These are phyloP conservation scores for Peromyscus leucopus DNA, from an alignment of 2,113 vertebrate species.

Conservation along the genomic window DNA sequence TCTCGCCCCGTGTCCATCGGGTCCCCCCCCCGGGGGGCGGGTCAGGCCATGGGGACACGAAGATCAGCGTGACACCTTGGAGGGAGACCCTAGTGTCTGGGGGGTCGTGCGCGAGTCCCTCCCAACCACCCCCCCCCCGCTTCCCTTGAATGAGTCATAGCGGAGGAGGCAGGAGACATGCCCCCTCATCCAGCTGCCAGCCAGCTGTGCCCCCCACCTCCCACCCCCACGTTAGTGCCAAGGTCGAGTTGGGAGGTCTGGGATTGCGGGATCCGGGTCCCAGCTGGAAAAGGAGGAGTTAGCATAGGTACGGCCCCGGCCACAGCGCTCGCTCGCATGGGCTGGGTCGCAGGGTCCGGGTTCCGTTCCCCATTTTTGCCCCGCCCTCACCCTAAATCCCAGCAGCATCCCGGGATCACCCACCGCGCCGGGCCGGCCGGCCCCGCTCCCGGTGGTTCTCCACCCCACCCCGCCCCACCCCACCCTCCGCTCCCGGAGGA, in stretches of 20 bases:
- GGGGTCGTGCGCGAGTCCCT: constrained; percentile 34
- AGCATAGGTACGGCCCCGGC: constrained; percentile 53
- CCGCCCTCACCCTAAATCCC: constrained; percentile 82
- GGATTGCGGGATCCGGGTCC: constrained; percentile 66
- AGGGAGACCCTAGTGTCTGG: constrained; percentile 44
- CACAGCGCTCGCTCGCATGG: constrained; percentile 86
- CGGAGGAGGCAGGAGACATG: constrained; percentile 68
- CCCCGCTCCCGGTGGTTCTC: constrained; percentile 68
- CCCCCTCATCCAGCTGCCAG: constrained; percentile 88
- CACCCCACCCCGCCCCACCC: constrained; percentile 78
- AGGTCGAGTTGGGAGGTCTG: constrained; percentile 82
- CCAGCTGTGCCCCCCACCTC: constrained; percentile 88
- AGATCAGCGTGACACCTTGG: constrained; percentile 39
- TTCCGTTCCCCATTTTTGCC: constrained; percentile 74
- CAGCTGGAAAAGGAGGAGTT: constrained; percentile 74
- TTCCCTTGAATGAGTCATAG: constrained; percentile 75
- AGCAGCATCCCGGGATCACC: constrained; percentile 83
- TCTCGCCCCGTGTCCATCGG: neutral
- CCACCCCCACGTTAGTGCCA: constrained; percentile 66
- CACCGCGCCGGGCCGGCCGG: constrained; percentile 79
- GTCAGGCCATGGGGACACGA: neutral
- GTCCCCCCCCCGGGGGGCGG: neutral
- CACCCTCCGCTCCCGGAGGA: constrained; percentile 69
- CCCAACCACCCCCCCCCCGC: neutral
- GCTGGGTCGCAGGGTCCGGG: constrained; percentile 69